These are phyloP conservation scores for Ptyas mucosa DNA, from an alignment of 2,113 vertebrate genomes.

Conservation along the genomic window DNA sequence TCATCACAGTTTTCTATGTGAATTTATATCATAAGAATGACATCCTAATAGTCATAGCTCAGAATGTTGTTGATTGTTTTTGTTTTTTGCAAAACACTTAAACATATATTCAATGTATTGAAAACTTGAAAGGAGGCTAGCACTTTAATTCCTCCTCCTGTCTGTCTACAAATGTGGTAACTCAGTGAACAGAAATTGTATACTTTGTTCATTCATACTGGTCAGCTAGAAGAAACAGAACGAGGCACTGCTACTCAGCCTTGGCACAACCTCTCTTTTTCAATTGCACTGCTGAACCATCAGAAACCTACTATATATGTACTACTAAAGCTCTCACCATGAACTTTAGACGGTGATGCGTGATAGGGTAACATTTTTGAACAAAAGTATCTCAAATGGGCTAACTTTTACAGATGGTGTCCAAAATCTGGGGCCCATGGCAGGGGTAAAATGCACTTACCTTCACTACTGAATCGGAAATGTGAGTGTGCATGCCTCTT, in stretches of 20 bases:
- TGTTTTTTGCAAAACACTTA: neutral
- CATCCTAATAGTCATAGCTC: neutral
- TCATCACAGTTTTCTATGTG: neutral
- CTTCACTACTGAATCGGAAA: too few species aligned
- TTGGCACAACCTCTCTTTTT: neutral
- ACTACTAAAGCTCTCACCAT: too few species aligned
- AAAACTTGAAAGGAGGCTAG: neutral
- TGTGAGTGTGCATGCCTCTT: too few species aligned
- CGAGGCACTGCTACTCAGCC: neutral
- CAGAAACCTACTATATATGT: too few species aligned
- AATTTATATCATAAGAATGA: neutral
- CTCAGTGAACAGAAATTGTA: neutral
- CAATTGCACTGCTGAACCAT: neutral
- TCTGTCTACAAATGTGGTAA: neutral
- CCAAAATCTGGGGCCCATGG: neutral
- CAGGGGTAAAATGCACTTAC: too few species aligned
- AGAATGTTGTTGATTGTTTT: neutral
- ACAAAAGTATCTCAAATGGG: neutral
- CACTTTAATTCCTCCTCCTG: neutral
- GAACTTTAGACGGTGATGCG: neutral
- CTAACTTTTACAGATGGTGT: neutral
- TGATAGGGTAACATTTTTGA: neutral
- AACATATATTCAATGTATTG: neutral
- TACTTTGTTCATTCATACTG: neutral
- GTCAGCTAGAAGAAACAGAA: neutral